phyloP scores from a whole-genome alignment of 1,140 invertebrate species.

The Ylistrum balloti region DNA sequence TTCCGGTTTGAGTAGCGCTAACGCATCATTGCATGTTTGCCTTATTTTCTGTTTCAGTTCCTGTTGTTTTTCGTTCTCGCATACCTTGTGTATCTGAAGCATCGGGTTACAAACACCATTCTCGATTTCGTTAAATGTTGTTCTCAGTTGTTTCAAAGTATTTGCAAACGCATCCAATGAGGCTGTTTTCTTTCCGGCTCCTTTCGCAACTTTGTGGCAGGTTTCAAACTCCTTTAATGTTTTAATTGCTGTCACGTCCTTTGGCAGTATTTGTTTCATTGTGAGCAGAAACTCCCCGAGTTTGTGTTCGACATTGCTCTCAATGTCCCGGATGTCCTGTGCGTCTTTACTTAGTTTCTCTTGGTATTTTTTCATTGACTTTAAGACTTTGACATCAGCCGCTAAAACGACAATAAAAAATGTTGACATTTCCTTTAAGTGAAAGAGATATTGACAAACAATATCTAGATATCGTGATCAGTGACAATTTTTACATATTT shows the following conservation, averaged over 20 bases:
- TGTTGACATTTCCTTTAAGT: no score
- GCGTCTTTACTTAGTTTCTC: constrained; percentile 51
- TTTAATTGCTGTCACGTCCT: constrained; percentile 54
- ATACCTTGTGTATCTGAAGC: constrained; percentile 61
- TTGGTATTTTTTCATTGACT: constrained; percentile 56
- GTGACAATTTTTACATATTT: no score
- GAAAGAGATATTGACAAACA: no score
- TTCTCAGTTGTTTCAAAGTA: constrained; percentile 58
- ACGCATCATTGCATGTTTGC: constrained; percentile 46
- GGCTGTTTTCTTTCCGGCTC: constrained; percentile 49
- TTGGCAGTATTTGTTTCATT: constrained; percentile 65
- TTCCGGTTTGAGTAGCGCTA: constrained; percentile 55
- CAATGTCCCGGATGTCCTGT: constrained; percentile 61
- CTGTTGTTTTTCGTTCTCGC: constrained; percentile 67
- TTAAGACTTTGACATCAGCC: constrained; percentile 58
- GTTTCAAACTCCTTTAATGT: constrained; percentile 67
- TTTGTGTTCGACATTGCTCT: constrained; percentile 64
- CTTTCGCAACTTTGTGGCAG: constrained; percentile 63
- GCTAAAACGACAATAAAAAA: constrained; percentile 50
- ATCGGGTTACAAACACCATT: constrained; percentile 61
- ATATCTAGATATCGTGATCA: no score
- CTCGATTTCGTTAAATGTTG: constrained; percentile 57
- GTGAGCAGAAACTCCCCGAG: constrained; percentile 68
- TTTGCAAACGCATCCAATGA: constrained; percentile 56
- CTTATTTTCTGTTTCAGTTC: constrained; percentile 60